A percentile compares a stretch with the other conserved stretches of the same genome.
These are phyloP conservation scores for Napeogenes inachia DNA, from an alignment of 2,888 invertebrate genomes.

Conservation along the genomic window DNA sequence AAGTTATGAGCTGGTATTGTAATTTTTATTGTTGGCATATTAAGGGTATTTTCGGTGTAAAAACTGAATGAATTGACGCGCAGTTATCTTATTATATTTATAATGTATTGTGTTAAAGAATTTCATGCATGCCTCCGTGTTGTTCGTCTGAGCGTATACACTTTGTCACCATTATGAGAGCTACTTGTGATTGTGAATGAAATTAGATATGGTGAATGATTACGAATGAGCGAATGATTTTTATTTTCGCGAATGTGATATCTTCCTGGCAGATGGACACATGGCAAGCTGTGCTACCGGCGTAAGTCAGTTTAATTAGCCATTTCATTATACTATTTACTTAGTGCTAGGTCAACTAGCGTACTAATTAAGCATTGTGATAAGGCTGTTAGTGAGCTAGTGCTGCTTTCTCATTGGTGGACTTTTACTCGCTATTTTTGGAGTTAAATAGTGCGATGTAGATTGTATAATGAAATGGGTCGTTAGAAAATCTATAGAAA, in stretches of 20 bases:
- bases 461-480: no score
- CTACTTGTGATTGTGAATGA: slow-evolving; percentile 51
- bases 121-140: slow-evolving; percentile 65
- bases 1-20: slow-evolving; percentile 17
- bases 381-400: no score
- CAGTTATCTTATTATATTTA: slow-evolving; percentile 61
- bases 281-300: no score
- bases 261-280: slow-evolving; percentile 17
- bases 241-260: slow-evolving; percentile 30
- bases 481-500: no score
- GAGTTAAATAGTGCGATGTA: no score
- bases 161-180: slow-evolving; percentile 53
- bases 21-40: slow-evolving; percentile 29
- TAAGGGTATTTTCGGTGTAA: slow-evolving; percentile 36
- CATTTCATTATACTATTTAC: no score
- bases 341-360: no score
- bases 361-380: no score
- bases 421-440: no score
- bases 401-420: no score
- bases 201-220: slow-evolving; percentile 64
- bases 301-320: no score
- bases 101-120: slow-evolving; percentile 55
- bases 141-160: slow-evolving; percentile 44
- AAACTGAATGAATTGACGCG: slow-evolving; percentile 43
- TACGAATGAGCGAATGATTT: slow-evolving; percentile 37